These are phyloP conservation scores for Stenoptilia bipunctidactyla DNA, from an alignment of 2,888 invertebrate species.

Conservation along the genomic window DNA sequence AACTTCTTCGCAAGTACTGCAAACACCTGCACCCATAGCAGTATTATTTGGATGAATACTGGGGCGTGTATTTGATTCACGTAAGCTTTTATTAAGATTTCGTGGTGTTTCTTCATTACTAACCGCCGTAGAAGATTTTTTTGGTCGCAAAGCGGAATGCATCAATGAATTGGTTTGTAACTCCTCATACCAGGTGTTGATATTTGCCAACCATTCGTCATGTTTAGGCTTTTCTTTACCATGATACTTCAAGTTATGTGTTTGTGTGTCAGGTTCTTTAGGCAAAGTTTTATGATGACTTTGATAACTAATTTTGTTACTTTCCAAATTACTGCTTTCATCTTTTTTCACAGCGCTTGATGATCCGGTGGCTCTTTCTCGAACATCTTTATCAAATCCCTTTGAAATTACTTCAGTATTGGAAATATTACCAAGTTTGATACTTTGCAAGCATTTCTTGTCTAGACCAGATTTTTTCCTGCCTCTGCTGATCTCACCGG, in stretches of 20 bases:
- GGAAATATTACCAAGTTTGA: conserved; percentile 7
- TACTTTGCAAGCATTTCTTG: not conserved
- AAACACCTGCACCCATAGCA: conserved; percentile 7
- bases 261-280: too few species aligned
- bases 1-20: not conserved
- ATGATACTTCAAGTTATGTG: too few species aligned
- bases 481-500: not conserved
- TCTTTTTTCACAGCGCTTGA: too few species aligned
- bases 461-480: not conserved
- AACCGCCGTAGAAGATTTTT: too few species aligned
- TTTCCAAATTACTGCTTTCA: too few species aligned
- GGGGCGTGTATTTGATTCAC: conserved; percentile 4
- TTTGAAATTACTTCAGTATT: too few species aligned
- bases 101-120: too few species aligned
- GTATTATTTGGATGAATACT: conserved; percentile 11
- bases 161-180: conserved; percentile 12
- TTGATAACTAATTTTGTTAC: too few species aligned
- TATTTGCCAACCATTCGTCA: conserved; percentile 17
- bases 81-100: too few species aligned
- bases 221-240: not conserved
- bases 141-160: not conserved
- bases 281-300: too few species aligned
- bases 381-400: too few species aligned
- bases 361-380: too few species aligned
- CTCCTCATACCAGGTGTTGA: conserved; percentile 31